Conservation (phyloP, 2,797 vertebrate species). For the Coracias cyanogaster region DNA sequence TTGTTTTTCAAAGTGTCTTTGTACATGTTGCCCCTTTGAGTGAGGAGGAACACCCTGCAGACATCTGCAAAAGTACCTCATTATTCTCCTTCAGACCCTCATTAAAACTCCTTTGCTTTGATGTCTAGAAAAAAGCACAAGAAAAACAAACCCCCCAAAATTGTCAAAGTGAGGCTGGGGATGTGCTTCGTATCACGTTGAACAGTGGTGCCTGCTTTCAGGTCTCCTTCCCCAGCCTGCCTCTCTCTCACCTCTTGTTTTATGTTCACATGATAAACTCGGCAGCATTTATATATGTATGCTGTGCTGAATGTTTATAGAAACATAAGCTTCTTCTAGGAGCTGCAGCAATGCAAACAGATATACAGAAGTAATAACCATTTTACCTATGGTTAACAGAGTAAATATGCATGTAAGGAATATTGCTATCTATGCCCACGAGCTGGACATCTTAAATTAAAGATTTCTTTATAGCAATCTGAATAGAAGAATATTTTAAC, state of each 20-base stretch:
- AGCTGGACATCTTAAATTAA: neutral
- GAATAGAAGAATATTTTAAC: neutral
- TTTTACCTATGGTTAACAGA: neutral
- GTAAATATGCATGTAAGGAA: neutral
- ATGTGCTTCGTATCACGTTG: neutral
- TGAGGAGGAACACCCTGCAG: slow-evolving; percentile 62
- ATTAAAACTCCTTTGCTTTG: slow-evolving; percentile 69
- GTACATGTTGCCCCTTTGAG: slow-evolving; percentile 57
- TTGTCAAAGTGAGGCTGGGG: neutral
- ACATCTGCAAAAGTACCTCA: slow-evolving; percentile 65
- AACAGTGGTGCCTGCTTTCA: neutral
- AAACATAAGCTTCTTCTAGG: neutral
- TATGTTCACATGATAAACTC: neutral
- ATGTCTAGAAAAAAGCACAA: neutral
- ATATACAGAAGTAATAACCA: neutral
- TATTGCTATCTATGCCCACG: neutral
- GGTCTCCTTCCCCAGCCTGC: neutral
- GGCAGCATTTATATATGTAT: neutral
- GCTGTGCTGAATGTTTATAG: neutral
- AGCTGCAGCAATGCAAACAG: neutral
- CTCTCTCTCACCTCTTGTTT: neutral
- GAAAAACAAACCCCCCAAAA: slow-evolving; percentile 42
- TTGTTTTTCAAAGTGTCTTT: slow-evolving; percentile 70
- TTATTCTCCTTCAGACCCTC: slow-evolving; percentile 70
- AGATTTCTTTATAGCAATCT: neutral